phyloP scores from a whole-genome alignment of 2,113 vertebrate genomes.

The Varanus komodoensis region DNA sequence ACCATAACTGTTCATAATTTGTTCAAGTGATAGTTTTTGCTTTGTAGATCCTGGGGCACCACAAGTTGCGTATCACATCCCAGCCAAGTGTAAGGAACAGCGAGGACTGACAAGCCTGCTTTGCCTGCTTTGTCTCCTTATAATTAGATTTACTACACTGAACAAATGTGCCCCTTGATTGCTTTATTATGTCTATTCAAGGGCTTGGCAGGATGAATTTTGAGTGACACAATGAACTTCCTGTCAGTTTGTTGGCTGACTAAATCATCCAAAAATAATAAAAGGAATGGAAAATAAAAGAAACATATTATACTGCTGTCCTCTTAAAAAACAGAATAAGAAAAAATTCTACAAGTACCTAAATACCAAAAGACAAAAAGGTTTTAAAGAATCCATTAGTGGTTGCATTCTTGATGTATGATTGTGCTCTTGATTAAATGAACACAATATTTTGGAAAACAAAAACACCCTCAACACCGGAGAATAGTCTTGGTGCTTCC shows the following conservation, averaged over 20 bases:
- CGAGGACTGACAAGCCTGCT: slow-evolving; percentile 7
- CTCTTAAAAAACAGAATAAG: slow-evolving; percentile 14
- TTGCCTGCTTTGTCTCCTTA: neutral
- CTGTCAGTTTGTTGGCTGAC: slow-evolving; percentile 10
- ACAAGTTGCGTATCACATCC: neutral
- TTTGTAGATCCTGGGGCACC: neutral
- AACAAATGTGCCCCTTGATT: neutral
- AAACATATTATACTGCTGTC: slow-evolving; percentile 15
- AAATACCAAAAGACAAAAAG: slow-evolving; percentile 23
- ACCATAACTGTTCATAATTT: slow-evolving; percentile 18
- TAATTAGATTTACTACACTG: slow-evolving; percentile 18
- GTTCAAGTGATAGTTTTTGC: slow-evolving; percentile 41
- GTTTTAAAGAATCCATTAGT: slow-evolving; percentile 40
- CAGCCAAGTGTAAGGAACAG: slow-evolving; percentile 13
- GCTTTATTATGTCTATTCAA: slow-evolving; percentile 25
- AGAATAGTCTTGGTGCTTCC: slow-evolving; percentile 69
- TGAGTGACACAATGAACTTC: slow-evolving; percentile 7
- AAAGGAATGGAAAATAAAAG: slow-evolving; percentile 4
- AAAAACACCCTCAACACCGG: slow-evolving; percentile 62
- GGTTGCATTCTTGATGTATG: slow-evolving; percentile 29
- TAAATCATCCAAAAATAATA: neutral
- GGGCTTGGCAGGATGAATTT: slow-evolving; percentile 6
- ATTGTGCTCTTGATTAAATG: slow-evolving; percentile 39
- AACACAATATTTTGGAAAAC: slow-evolving; percentile 22
- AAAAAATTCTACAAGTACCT: slow-evolving; percentile 37